These are phyloP conservation scores for Cricetomys ansorgei DNA, from an alignment of 2,113 vertebrate species.

Conservation along the genomic window DNA sequence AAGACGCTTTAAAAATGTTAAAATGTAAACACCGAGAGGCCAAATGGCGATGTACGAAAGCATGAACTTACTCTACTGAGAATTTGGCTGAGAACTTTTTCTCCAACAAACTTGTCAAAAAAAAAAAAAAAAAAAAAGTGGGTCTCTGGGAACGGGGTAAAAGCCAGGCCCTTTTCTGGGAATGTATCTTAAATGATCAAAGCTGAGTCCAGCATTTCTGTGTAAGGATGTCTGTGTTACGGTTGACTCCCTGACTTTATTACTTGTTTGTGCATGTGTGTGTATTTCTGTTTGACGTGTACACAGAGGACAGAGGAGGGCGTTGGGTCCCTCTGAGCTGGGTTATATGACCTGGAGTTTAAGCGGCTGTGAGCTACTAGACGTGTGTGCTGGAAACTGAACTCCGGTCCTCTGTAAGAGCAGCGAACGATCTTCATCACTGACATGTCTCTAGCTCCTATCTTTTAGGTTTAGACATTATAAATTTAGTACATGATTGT, in stretches of 20 bases:
- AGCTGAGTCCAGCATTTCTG: neutral
- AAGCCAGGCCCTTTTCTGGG: slow-evolving; percentile 28
- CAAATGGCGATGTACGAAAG: neutral
- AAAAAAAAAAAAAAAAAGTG: neutral
- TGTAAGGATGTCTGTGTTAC: neutral
- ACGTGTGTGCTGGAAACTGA: neutral
- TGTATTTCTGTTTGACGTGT: neutral
- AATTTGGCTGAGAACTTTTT: neutral
- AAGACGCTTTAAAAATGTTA: slow-evolving; percentile 14
- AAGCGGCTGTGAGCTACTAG: neutral
- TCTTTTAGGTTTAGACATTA: neutral
- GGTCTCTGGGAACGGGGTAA: neutral
- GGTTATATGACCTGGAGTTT: neutral
- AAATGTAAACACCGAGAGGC: neutral
- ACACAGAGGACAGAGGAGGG: neutral
- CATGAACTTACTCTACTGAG: neutral
- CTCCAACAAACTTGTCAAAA: neutral
- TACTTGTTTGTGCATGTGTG: too few species aligned
- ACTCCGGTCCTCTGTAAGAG: neutral
- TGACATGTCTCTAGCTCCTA: neutral
- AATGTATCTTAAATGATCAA: slow-evolving; percentile 35
- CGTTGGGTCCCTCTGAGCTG: neutral
- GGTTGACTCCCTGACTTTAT: neutral
- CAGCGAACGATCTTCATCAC: too few species aligned
- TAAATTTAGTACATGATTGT: neutral